Evolutionary conservation across 2,888 invertebrate species (phyloP), one percentile per base, ranked within the genome.

Genomic region (Cataglyphis cursor): DNA sequence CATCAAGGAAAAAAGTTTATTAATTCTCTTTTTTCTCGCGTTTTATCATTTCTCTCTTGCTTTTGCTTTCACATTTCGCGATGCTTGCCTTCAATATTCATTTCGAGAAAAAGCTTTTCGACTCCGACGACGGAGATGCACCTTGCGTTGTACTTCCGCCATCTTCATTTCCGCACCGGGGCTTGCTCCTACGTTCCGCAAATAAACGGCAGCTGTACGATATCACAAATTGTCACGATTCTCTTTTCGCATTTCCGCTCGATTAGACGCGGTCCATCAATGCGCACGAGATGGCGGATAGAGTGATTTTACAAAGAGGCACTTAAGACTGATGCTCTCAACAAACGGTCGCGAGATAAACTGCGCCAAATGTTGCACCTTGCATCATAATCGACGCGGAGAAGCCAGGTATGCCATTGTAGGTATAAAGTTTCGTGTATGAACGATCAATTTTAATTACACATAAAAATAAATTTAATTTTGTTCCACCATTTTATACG

Each of bases 151-250:
- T 24, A 18, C 44, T 59, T 70, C 59, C 72, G 72, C 18, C 10
- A 15, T 38, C 59, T 70, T 80, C 54, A 44, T 61, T 70, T 44
- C 35, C 31, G 54, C 41, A n/a, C 21, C 62, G 1, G 8, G n/a
- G n/a, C 15, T 48, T n/a, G n/a, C 28, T 9, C 2, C 72, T 70
- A 31, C 15, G 44, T 59, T 70, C 78, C 78, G 24, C 48, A 72
- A 78, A 78, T 78, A 78, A 78, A 72, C 59, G 72, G 35, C 78
- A 72, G 72, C 78, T 61, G 72, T 44, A 12, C 72, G 12, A 59
- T 48, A 70, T 72, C 78, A 48, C 44, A 59, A 80, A 80, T 80
- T 61, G 78, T 80, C 68, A 31, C 68, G 44, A 21, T 78, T 59
- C 72, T 59, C 59, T 72, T 72, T 72, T 72, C 72, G 24, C 59